Evolutionary conservation across 2,113 vertebrate species (phyloP).

Genomic region (Crocuta crocuta): DNA sequence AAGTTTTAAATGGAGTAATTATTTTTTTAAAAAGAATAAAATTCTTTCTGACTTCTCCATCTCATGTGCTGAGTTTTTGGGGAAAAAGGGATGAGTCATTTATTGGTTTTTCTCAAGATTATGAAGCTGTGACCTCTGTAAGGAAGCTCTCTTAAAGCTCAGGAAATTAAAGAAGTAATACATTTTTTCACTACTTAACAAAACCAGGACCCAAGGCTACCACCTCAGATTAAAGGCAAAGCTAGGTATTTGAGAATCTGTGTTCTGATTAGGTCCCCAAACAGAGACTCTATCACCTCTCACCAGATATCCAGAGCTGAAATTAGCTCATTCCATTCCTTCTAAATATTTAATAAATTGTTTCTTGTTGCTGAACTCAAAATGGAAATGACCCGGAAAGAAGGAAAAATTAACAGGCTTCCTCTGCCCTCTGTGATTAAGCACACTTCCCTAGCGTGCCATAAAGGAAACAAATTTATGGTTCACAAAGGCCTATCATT

Average conservation of each 20-base stretch:
- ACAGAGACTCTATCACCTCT: conserved; percentile 45
- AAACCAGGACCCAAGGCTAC: conserved; percentile 59
- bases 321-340: conserved; percentile 45
- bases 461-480: conserved; percentile 72
- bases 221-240: conserved; percentile 63
- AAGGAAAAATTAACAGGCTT: conserved; percentile 72
- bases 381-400: conserved; percentile 72
- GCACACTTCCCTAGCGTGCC: conserved; percentile 41
- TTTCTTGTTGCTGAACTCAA: conserved; percentile 67
- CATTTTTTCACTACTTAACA: conserved; percentile 73
- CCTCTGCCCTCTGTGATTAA: conserved; percentile 61
- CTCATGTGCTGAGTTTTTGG: background rate
- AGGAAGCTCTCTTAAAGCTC: conserved; percentile 59
- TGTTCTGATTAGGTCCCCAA: conserved; percentile 38
- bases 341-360: conserved; percentile 73
- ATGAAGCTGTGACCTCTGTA: conserved; percentile 51
- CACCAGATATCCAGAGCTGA: conserved; percentile 44
- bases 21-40: conserved; percentile 5
- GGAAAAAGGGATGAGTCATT: conserved; percentile 53
- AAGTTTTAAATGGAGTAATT: background rate
- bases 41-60: conserved; percentile 17
- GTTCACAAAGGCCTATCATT: conserved; percentile 38
- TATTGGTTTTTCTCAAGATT: conserved; percentile 61
- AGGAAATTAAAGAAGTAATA: conserved; percentile 78
- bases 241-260: conserved; percentile 48